Evolutionary conservation across 2,797 vertebrate species (phyloP).

Genomic region (Liparis tanakae): DNA sequence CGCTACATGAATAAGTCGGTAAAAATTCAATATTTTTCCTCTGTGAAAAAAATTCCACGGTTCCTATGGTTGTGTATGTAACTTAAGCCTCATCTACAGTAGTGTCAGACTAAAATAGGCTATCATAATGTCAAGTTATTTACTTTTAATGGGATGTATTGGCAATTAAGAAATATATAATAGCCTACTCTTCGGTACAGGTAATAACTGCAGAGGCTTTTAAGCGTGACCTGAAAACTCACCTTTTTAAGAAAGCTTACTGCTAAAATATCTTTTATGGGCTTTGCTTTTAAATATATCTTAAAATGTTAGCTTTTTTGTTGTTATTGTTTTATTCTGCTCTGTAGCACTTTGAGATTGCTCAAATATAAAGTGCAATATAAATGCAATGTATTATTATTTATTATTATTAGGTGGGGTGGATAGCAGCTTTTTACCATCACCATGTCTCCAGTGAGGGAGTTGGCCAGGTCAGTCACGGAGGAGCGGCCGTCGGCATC

Average conservation of each 20-base stretch:
- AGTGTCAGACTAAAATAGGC: background rate
- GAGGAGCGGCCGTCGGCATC: conserved; percentile 92
- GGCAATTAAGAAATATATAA: background rate
- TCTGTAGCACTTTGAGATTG: no score
- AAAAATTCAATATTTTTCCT: background rate
- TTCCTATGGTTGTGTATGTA: background rate
- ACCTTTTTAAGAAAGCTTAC: no score
- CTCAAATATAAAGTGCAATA: no score
- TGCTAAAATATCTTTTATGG: no score
- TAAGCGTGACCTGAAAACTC: no score
- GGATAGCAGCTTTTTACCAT: conserved; percentile 87
- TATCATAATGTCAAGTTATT: background rate
- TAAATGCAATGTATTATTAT: no score
- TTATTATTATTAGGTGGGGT: background rate
- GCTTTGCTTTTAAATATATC: no score
- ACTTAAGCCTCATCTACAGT: conserved; percentile 10
- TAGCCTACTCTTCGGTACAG: background rate
- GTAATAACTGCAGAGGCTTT: no score
- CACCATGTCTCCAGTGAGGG: conserved; percentile 98
- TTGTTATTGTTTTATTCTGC: no score
- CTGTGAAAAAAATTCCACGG: background rate
- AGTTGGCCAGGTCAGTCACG: conserved; percentile 96
- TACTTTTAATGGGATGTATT: conserved; percentile 4
- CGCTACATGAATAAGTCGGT: background rate
- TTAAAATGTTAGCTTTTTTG: no score